phyloP scores from a whole-genome alignment of 2,113 vertebrate species.

The Martes martes region DNA sequence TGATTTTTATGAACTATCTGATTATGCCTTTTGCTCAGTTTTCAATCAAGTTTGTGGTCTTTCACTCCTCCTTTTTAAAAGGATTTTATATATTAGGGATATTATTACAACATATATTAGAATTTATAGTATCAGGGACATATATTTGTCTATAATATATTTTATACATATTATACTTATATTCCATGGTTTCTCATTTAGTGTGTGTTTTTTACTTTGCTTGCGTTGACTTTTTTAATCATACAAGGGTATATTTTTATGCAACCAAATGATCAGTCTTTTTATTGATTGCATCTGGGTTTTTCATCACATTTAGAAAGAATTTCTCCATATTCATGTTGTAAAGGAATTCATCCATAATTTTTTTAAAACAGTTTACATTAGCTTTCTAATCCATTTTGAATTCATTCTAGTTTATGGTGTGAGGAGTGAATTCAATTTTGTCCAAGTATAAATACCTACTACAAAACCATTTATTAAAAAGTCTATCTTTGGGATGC shows the following conservation, averaged over 20 bases:
- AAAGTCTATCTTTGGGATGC: not conserved
- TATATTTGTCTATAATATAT: not conserved
- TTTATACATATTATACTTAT: not conserved
- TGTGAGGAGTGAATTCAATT: not conserved
- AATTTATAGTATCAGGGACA: not conserved
- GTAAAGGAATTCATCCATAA: not conserved
- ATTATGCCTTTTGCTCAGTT: not conserved
- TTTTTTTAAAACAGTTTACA: not conserved
- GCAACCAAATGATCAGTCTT: not conserved
- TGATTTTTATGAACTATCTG: not conserved
- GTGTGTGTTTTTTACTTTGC: not conserved
- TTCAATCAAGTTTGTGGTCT: not conserved
- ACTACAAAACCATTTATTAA: not conserved
- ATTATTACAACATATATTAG: not conserved
- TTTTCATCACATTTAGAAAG: not conserved
- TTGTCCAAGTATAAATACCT: not conserved
- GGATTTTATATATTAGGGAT: not conserved
- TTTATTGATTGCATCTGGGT: not conserved
- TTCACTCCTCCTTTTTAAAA: not conserved
- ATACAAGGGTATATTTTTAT: not conserved
- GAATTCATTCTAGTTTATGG: not conserved
- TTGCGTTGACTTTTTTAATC: not conserved
- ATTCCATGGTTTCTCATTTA: not conserved
- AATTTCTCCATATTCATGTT: not conserved
- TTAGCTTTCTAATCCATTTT: not conserved